Base-by-base conservation (phyloP, 2,888 invertebrate species). In the Xestoiulus laeticollis region DNA sequence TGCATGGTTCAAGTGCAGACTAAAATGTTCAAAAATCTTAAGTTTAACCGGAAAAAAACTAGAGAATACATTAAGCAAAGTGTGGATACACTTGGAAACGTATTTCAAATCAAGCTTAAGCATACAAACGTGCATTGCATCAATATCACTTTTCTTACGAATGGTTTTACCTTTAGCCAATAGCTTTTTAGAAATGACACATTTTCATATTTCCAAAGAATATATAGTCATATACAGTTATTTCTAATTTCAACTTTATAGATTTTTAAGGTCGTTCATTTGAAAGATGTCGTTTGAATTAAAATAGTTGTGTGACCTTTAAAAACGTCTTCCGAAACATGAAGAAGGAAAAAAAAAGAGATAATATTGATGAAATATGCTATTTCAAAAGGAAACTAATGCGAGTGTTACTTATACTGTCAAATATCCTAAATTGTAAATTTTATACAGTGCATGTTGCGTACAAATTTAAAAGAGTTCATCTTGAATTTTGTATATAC, bases 401-500 rank as follows among this genome's bases (percentile, higher is more conserved):
- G 59, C n/a, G 59, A 59, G 19, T 22, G 59, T 68, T 22, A 68
- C 22, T 68, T 8, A 68, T 68, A 8, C 59, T 68, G 59, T 22
- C 22, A 68, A 68, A 68, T 68, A 68, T 26, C 22, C 59, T 22
- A 22, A 68, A 68, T 68, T n/a, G 59, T 22, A 68, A 68, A 68
- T 68, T 10, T 19, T 6, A 68, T 68, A 26, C 8, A 68, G 30
- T 30, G 78, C 1, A 68, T 68, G n/a, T n/a, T n/a, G 68, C 26
- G 68, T 12, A 8, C n/a, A 22, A 12, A 78, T 78, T 12, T 30
- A 30, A 30, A 78, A 26, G 78, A 78, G 78, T 78, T 30, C 30
- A 78, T 78, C 78, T 78, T 78, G 78, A 78, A 78, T 78, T 78
- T 78, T 78, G 22, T 14, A 78, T 78, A 78, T 22, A 26, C 59